Evolutionary conservation across 2,888 invertebrate genomes (phyloP).

Genomic region (Drosophila picticornis): DNA sequence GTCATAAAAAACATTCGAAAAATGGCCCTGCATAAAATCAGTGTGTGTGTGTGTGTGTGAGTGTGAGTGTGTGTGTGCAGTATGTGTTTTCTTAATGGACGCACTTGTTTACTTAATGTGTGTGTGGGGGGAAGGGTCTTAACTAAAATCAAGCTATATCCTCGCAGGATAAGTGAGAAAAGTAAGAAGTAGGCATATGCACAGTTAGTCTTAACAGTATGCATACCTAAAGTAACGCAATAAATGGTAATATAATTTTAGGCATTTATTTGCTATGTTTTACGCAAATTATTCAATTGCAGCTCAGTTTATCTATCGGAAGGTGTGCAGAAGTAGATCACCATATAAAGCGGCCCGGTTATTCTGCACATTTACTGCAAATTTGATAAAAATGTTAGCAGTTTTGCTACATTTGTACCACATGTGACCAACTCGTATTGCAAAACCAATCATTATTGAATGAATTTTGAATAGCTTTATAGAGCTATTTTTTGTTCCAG

Average conservation of each 20-base stretch:
- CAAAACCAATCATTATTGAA: neutral
- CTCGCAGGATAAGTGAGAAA: constrained; percentile 7
- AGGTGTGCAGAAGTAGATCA: neutral
- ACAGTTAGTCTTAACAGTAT: neutral
- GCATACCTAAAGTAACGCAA: too few relatives aligned
- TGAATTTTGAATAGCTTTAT: neutral
- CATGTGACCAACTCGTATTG: neutral
- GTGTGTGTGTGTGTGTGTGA: constrained; percentile 5
- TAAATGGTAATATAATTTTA: neutral
- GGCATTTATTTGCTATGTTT: neutral
- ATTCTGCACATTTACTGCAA: neutral
- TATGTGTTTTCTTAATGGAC: constrained; percentile 8
- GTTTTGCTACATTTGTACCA: neutral
- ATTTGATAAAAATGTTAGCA: neutral
- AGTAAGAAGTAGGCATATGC: neutral
- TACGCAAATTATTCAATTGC: constrained; percentile 1
- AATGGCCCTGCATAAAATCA: constrained; percentile 43
- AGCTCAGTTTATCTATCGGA: neutral
- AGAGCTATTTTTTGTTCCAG: neutral
- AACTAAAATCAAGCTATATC: neutral
- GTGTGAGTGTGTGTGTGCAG: constrained; percentile 3
- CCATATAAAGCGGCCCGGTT: constrained; percentile 4
- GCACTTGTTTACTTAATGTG: neutral
- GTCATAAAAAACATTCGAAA: constrained; percentile 56
- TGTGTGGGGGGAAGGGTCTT: neutral